Percentiles rank a stretch among this genome's conserved stretches.
Conservation (phyloP, 2,797 vertebrate genomes). For the Aratinga solstitialis region DNA sequence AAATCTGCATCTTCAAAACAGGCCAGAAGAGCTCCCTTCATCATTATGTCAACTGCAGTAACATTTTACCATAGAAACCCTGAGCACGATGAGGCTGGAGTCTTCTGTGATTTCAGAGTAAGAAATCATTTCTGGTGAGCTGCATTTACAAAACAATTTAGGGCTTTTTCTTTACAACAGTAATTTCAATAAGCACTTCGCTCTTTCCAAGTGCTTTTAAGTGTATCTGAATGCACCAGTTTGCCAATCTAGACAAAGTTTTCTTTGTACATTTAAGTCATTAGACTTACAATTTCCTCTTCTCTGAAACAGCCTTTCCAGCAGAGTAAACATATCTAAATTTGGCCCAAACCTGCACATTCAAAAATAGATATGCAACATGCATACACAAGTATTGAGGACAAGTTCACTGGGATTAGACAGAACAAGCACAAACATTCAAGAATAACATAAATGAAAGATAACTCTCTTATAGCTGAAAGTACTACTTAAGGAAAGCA, state of each 20-base stretch:
- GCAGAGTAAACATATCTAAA: neutral
- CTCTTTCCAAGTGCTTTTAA: neutral
- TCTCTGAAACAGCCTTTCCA: neutral
- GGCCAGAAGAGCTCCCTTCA: slow-evolving; percentile 27
- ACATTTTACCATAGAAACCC: slow-evolving; percentile 32
- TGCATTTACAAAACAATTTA: neutral
- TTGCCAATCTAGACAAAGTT: neutral
- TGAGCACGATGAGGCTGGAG: neutral
- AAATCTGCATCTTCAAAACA: slow-evolving; percentile 52
- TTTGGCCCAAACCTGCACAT: neutral
- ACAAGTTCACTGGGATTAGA: neutral
- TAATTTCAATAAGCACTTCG: neutral
- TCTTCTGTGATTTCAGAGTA: slow-evolving; percentile 10
- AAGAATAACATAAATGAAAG: neutral
- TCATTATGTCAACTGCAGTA: slow-evolving; percentile 29
- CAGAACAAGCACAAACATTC: neutral
- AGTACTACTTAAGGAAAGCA: neutral
- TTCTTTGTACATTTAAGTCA: neutral
- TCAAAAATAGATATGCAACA: neutral
- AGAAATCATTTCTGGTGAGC: neutral
- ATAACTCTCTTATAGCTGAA: neutral
- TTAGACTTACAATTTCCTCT: neutral
- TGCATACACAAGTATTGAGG: neutral
- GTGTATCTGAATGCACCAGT: neutral
- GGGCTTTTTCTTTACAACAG: slow-evolving; percentile 13